These are phyloP conservation scores for Orbicella faveolata DNA, from an alignment of 64 coral and sea anemone genomes.

Conservation along the genomic window DNA sequence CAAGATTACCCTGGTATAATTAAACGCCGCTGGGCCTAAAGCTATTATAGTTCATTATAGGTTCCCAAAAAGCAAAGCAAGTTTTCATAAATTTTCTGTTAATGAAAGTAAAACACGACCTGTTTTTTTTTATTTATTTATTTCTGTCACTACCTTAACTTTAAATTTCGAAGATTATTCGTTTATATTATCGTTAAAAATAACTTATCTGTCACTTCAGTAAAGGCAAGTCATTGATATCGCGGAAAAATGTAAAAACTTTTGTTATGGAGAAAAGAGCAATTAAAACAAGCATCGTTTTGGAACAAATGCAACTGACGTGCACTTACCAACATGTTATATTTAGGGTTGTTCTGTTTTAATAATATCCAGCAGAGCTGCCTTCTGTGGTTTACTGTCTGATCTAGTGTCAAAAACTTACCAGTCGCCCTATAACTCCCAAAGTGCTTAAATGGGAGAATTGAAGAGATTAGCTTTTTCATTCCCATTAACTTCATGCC, in stretches of 20 bases:
- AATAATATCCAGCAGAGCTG: no score
- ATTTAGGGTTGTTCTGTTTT: background rate
- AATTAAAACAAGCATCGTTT: background rate
- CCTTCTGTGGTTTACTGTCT: no score
- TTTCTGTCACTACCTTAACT: background rate
- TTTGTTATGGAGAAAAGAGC: background rate
- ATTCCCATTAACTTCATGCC: background rate
- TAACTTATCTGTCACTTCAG: background rate
- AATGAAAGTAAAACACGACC: background rate
- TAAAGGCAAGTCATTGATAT: background rate
- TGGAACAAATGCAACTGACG: background rate
- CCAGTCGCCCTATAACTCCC: no score
- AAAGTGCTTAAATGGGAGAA: no score
- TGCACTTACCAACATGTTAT: background rate
- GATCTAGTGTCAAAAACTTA: no score
- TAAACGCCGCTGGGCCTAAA: no score
- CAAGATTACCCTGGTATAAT: no score
- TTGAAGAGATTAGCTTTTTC: no score
- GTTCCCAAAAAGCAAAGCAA: no score
- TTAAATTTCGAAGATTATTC: background rate
- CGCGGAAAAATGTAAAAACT: background rate
- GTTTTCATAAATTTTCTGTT: no score
- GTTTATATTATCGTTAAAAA: background rate
- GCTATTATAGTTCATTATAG: no score
- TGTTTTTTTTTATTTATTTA: background rate